Base-by-base conservation (phyloP, 2,113 vertebrate species). In the Neolamprologus kungweensis region DNA sequence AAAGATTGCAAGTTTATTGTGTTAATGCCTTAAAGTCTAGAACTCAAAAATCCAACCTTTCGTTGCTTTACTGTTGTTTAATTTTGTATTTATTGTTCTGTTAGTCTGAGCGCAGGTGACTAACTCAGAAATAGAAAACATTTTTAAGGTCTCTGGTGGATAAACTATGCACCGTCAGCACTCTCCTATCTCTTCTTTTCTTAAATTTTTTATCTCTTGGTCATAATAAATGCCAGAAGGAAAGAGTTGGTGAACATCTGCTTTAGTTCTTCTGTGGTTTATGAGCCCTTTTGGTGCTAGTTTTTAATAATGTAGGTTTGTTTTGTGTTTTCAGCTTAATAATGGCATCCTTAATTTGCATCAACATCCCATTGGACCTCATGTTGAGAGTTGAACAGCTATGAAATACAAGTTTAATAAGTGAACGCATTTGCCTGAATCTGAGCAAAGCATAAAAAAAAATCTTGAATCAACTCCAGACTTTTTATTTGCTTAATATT, bases 211-310 rank as follows among this genome's bases (percentile, higher is more conserved):
- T 37, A 37, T 68, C 33, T 68, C 33, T 68, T 68, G 33, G 19
- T 68, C 19, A 68, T 68, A 68, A 68, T 73, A 73, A 45, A 73
- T 73, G 37, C 65, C 65, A 42, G 37, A 75, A 75, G 40, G 68
- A 47, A 75, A 47, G 23, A 26, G 14, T 28, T 47, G 40, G 71
- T 28, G 14, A 75, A 75, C 23, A 75, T 47, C 40, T 47, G 9
- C 23, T 75, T 75, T 2, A 19, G 42, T 19, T 45, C 68, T 73
- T 73, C 21, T 26, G 65, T 73, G 65, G 65, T 23, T 23, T 45
- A 7, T 73, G n/a, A 42, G 65, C 35, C 65, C 65, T 71, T 71
- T 23, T 42, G 65, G n/a, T 73, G 13, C n/a, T 45, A 42, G 21
- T 73, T 45, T 73, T 73, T 73, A 45, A 73, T 42, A 73, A 73